Conservation (phyloP, 1,140 invertebrate species). For the fruit fly (Drosophila melanogaster) region DNA sequence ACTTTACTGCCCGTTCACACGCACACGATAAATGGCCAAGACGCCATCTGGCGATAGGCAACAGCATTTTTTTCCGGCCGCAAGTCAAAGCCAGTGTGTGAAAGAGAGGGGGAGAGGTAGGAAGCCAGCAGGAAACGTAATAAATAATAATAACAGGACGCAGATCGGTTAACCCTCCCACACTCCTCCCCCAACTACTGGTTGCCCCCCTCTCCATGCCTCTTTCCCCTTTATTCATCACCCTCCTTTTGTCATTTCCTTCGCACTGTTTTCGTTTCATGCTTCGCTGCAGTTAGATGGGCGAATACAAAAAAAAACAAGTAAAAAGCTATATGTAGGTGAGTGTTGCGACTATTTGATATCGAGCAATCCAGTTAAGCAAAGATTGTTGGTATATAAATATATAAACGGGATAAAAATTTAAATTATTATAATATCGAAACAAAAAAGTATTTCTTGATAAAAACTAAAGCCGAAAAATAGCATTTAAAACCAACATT, state of each 20-base stretch:
- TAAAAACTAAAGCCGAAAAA: no score
- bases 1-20: conserved; percentile 44
- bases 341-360: not conserved
- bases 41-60: conserved; percentile 51
- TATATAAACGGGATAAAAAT: no score
- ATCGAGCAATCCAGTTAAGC: not conserved
- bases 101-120: not conserved
- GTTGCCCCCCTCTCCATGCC: not conserved
- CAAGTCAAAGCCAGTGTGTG: conserved; percentile 23
- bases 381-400: not conserved
- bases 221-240: conserved; percentile 4
- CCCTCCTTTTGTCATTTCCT: conserved; percentile 47
- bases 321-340: no score
- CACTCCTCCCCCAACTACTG: conserved; percentile 12
- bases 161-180: conserved; percentile 34
- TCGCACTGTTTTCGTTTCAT: conserved; percentile 59
- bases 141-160: conserved; percentile 63
- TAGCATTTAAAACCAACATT: no score
- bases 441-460: not conserved
- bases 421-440: no score
- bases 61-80: conserved; percentile 1
- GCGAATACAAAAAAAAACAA: conserved; percentile 1
- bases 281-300: conserved; percentile 53
- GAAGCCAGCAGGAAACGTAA: conserved; percentile 35
- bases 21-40: conserved; percentile 19